A percentile compares a stretch with the other conserved stretches of the same genome.
Evolutionary conservation across 2,113 vertebrate species (phyloP).

Genomic region (Chloropsis hardwickii): DNA sequence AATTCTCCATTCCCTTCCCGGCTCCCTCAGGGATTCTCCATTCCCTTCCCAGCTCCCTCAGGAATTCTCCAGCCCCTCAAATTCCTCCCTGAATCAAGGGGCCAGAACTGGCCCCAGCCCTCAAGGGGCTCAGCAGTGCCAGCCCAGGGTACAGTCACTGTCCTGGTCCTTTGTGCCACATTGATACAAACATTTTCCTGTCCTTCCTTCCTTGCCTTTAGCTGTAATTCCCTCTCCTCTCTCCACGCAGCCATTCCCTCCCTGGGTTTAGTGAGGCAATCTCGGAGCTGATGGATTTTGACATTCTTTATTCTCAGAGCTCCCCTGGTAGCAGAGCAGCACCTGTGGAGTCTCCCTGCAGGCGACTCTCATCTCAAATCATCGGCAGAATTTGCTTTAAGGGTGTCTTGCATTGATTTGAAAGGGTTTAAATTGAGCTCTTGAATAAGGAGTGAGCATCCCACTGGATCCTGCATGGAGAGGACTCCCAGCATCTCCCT

Average conservation of each 20-base stretch:
- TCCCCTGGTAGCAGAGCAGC: neutral
- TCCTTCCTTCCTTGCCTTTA: neutral
- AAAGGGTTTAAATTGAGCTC: neutral
- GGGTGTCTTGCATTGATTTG: neutral
- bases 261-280: rapidly evolving
- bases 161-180: neutral
- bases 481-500: neutral
- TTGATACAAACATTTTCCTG: neutral
- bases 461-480: neutral
- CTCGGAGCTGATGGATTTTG: neutral
- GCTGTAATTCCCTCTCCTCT: neutral
- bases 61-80: neutral
- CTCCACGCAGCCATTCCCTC: neutral
- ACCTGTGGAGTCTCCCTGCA: neutral
- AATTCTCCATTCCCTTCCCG: neutral
- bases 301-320: rapidly evolving
- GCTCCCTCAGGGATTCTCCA: neutral
- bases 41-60: neutral
- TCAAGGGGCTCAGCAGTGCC: neutral
- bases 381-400: neutral
- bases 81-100: neutral
- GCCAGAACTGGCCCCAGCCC: neutral
- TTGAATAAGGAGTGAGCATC: neutral
- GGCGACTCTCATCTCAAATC: neutral
- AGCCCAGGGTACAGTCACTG: neutral